Base-by-base conservation (phyloP, 2,113 vertebrate species). In the Falcunculus frontatus region DNA sequence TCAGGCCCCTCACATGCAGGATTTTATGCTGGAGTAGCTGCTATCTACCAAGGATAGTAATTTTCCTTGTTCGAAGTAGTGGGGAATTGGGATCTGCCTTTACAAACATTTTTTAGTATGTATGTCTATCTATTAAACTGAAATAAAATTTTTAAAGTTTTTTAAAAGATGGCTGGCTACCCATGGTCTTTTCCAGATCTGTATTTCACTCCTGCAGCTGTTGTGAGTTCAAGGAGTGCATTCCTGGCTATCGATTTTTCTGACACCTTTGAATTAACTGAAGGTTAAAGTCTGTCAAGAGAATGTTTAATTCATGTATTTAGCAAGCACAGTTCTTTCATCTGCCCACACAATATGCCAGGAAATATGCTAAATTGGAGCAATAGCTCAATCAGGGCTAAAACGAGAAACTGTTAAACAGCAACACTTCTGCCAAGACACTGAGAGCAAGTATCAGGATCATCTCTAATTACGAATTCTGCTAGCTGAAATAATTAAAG, bases 331-430 rank as follows among this genome's bases (percentile, higher is more conserved):
- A 82, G 93, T 92, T 95, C 95, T 96, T 94, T 93, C 93, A 95
- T 84, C 93, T 95, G 86, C 90, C 94, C 83, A 96, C 90, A 91
- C 67, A 67, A 32, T 78, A 53, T 95, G 85, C 64, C 53, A 86
- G 88, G 80, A 97, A 96, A 97, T 95, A 92, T 30, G 74, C 76
- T 84, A 83, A 93, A 93, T 5, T 95, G 96, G 59, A 96, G 88
- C 86, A 91, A 94, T 79, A 95, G 86, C 86, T 95, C 87, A 46
- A 60, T 79, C 76, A 92, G 62, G 63, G 57, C 84, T 95, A 64
- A 89, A 93, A 92, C 18, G 79, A 86, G 94, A 82, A 94, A 87
- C 87, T 69, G 87, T 67, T 93, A 60, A 95, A 77, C 44, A 21
- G 50, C 81, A 78, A 96, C 53, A 39, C 35, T 95, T 80, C 64